phyloP scores from a whole-genome alignment of 2,797 vertebrate genomes.

The Enteromius paludinosus region DNA sequence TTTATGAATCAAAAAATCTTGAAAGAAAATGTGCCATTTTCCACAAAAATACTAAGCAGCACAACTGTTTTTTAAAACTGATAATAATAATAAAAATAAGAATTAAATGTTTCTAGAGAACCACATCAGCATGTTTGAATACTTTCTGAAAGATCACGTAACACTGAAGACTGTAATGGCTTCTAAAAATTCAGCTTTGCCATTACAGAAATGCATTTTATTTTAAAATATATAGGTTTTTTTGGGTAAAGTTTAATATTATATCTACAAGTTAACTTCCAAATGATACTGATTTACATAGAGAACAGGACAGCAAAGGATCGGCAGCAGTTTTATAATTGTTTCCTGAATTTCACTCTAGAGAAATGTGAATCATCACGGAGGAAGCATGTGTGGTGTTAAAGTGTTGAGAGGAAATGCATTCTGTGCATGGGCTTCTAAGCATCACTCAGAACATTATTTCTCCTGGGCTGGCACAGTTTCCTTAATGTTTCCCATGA shows the following conservation, averaged over 20 bases:
- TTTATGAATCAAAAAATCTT: not conserved
- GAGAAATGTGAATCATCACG: slow-evolving; percentile 18
- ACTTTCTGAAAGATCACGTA: not conserved
- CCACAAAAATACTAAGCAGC: not conserved
- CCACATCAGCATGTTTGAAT: not conserved
- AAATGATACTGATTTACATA: not conserved
- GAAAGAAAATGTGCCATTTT: not conserved
- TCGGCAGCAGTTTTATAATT: slow-evolving; percentile 25
- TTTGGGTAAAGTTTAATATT: not conserved
- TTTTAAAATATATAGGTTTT: not conserved
- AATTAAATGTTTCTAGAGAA: not conserved
- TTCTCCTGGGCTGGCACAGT: slow-evolving; percentile 32
- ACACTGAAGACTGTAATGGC: not conserved
- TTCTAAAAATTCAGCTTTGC: not conserved
- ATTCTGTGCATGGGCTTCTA: slow-evolving; percentile 23
- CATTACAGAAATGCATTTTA: not conserved
- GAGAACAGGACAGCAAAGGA: slow-evolving; percentile 16
- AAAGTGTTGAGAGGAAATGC: slow-evolving; percentile 49
- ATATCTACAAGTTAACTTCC: not conserved
- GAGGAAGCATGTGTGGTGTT: slow-evolving; percentile 27
- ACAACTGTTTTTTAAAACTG: not conserved
- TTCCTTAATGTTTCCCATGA: slow-evolving; percentile 57
- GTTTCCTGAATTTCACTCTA: slow-evolving; percentile 49
- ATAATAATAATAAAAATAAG: not conserved
- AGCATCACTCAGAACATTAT: slow-evolving; percentile 40